Evolutionary conservation across 2,888 invertebrate genomes (phyloP).

Genomic region (Aphodius sticticus): DNA sequence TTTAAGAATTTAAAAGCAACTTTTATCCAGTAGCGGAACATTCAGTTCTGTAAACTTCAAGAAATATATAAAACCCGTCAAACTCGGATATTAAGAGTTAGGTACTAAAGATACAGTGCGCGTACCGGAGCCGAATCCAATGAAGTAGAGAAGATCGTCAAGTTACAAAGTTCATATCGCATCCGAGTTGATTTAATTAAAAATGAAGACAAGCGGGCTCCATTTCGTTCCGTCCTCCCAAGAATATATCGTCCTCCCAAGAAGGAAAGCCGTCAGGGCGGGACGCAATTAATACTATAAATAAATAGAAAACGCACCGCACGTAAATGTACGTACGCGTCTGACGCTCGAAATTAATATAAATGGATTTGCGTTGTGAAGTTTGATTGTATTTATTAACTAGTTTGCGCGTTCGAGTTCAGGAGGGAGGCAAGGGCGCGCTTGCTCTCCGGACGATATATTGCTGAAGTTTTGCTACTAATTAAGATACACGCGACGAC

Average conservation of each 20-base stretch:
- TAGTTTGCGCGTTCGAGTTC: conserved; percentile 16
- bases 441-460: conserved; percentile 27
- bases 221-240: background rate
- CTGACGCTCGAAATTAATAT: conserved; percentile 9
- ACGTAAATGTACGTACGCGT: conserved; percentile 6
- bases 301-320: background rate
- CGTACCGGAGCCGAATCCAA: background rate
- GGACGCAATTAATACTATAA: background rate
- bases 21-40: background rate
- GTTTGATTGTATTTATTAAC: conserved; percentile 25
- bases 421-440: conserved; percentile 11
- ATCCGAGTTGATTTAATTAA: background rate
- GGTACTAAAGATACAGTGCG: background rate
- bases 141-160: background rate
- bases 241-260: background rate
- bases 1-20: background rate
- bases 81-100: background rate
- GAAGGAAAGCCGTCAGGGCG: background rate
- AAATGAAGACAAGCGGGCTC: background rate
- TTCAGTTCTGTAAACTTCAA: background rate
- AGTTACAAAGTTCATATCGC: conserved; percentile 4
- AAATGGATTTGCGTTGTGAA: conserved; percentile 18
- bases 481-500: conserved; percentile 33
- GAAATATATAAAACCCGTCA: background rate
- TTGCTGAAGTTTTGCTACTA: conserved; percentile 32